Percentiles rank a stretch among this genome's conserved stretches.
Conservation (phyloP, 2,888 invertebrate genomes). For the Myathropa florea region DNA sequence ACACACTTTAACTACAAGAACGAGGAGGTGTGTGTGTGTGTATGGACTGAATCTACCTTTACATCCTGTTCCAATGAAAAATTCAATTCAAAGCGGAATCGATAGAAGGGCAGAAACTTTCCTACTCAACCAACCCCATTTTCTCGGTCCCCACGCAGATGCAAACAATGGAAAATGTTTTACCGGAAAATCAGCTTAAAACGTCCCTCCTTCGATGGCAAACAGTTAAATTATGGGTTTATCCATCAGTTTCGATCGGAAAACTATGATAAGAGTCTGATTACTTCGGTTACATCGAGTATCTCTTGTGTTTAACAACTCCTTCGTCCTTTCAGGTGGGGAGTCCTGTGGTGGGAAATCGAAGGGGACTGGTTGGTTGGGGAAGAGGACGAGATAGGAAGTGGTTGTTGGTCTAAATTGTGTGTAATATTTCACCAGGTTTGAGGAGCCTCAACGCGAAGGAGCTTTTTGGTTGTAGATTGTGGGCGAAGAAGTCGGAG, state of each 20-base stretch:
- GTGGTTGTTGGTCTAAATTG: neutral
- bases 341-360: neutral
- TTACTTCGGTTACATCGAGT: neutral
- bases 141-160: neutral
- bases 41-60: neutral
- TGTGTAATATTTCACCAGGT: no score
- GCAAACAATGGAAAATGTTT: constrained; percentile 2
- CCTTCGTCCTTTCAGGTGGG: neutral
- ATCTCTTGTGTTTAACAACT: neutral
- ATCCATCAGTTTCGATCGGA: constrained; percentile 14
- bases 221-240: constrained; percentile 24
- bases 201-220: neutral
- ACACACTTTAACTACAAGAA: constrained; percentile 7
- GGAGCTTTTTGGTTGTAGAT: no score
- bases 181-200: constrained; percentile 19
- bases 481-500: no score
- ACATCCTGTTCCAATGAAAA: constrained; percentile 21
- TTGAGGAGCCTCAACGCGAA: no score
- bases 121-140: neutral
- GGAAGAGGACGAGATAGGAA: neutral
- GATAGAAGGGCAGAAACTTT: constrained; percentile 1
- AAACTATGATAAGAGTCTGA: constrained; percentile 13
- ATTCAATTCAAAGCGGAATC: constrained; percentile 7
- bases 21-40: neutral
- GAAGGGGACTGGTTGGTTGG: neutral